These are phyloP conservation scores for Sebastes minor DNA, from an alignment of 2,797 vertebrate species.

Conservation along the genomic window DNA sequence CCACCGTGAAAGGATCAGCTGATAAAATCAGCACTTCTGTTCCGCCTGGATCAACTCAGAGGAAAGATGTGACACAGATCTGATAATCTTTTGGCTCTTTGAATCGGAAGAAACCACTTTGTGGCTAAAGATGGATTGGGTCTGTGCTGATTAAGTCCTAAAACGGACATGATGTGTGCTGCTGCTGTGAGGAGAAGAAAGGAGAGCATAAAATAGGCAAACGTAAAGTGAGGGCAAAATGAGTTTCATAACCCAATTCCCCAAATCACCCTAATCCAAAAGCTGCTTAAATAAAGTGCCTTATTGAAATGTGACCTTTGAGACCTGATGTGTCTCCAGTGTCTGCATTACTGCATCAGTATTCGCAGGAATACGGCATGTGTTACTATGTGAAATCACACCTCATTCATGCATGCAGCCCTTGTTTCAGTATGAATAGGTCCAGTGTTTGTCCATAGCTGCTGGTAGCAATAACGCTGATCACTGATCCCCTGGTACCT, in stretches of 20 bases:
- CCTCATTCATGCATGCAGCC: constrained; percentile 23
- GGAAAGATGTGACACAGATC: constrained; percentile 40
- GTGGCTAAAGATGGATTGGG: constrained; percentile 11
- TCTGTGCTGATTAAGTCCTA: not conserved
- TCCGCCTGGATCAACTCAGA: not conserved
- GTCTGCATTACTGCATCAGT: not conserved
- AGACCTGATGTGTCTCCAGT: not conserved
- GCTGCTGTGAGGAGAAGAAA: not conserved
- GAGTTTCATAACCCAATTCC: not conserved
- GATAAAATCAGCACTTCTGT: constrained; percentile 25
- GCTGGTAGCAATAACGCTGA: constrained; percentile 56
- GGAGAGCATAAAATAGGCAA: not conserved
- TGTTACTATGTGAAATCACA: constrained; percentile 42
- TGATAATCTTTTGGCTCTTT: constrained; percentile 32
- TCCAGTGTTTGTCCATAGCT: constrained; percentile 54
- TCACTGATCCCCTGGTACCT: constrained; percentile 64
- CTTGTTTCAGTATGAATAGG: constrained; percentile 56
- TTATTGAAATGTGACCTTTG: not conserved
- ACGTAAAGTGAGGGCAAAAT: not conserved
- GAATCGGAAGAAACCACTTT: constrained; percentile 18
- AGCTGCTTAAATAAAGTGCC: not conserved
- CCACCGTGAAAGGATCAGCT: constrained; percentile 29
- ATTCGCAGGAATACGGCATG: not conserved
- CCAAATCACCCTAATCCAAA: not conserved
- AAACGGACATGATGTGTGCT: not conserved